Conservation (phyloP, 2,113 vertebrate genomes). For the Elgaria multicarinata region DNA sequence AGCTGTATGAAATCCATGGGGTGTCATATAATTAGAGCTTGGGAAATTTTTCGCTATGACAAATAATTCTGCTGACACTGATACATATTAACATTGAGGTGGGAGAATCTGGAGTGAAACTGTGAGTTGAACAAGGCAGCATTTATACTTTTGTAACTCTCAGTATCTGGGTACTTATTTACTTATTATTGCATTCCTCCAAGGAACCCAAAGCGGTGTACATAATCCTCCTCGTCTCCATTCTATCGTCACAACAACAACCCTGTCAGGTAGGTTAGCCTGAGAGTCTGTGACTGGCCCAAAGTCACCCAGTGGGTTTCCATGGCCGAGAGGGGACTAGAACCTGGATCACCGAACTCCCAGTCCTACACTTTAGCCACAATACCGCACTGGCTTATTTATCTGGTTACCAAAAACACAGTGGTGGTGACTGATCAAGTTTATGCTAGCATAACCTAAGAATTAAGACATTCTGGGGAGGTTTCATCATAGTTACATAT, state of each 20-base stretch:
- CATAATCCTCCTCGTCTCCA: too few relatives aligned
- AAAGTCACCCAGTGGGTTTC: too few relatives aligned
- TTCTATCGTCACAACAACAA: too few relatives aligned
- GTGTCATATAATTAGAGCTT: slow-evolving; percentile 24
- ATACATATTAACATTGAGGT: background rate
- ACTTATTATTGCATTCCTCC: too few relatives aligned
- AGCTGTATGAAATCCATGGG: slow-evolving; percentile 18
- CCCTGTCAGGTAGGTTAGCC: too few relatives aligned
- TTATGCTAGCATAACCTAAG: background rate
- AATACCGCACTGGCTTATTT: too few relatives aligned
- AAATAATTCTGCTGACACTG: slow-evolving; percentile 30
- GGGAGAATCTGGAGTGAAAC: background rate
- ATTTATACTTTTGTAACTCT: background rate
- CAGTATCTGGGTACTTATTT: background rate
- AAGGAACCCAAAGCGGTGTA: too few relatives aligned
- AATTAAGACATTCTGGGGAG: background rate
- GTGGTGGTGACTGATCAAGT: background rate
- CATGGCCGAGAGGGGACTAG: too few relatives aligned
- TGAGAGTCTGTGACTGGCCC: too few relatives aligned
- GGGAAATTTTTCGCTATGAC: slow-evolving; percentile 1
- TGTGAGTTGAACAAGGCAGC: background rate
- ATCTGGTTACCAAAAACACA: background rate
- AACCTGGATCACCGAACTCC: too few relatives aligned
- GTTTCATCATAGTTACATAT: background rate
- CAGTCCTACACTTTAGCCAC: too few relatives aligned